Percentiles rank a stretch among this genome's conserved stretches.
Conservation (phyloP, 2,888 invertebrate genomes). For the Xestia xanthographa region DNA sequence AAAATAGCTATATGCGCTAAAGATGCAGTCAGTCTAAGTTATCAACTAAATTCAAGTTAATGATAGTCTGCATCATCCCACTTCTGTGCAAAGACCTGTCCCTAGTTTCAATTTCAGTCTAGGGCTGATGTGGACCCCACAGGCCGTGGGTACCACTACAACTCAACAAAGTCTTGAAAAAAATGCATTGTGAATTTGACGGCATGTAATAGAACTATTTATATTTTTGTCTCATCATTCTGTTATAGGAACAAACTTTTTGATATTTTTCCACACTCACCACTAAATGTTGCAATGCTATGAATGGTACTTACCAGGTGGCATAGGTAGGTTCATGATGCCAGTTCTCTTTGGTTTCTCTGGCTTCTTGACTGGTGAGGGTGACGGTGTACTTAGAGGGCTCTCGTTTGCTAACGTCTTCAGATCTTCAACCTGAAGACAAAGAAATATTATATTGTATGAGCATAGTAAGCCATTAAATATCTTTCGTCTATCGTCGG, state of each 20-base stretch:
- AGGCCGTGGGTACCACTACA: not conserved
- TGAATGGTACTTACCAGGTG: slow-evolving; percentile 92
- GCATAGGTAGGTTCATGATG: slow-evolving; percentile 98
- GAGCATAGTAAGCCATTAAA: not conserved
- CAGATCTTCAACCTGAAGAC: slow-evolving; percentile 83
- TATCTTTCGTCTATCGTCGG: not conserved
- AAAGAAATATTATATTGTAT: not conserved
- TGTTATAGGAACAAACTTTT: not conserved
- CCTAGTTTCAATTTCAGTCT: no score
- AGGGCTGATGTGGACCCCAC: not conserved
- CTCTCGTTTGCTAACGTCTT: slow-evolving; percentile 84
- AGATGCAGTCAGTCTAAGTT: not conserved
- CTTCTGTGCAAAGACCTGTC: not conserved
- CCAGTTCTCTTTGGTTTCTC: slow-evolving; percentile 92
- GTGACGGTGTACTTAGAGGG: slow-evolving; percentile 85
- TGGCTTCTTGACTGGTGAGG: slow-evolving; percentile 87
- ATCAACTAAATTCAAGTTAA: not conserved
- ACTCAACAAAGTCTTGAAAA: not conserved
- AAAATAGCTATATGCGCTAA: not conserved
- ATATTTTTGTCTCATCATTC: not conserved
- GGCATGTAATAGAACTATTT: not conserved
- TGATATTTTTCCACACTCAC: not conserved
- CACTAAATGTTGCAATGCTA: not conserved
- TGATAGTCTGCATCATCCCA: not conserved
- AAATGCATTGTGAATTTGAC: not conserved